These are phyloP conservation scores for Drosophila lowei DNA, from an alignment of 1,140 invertebrate species.

Conservation along the genomic window DNA sequence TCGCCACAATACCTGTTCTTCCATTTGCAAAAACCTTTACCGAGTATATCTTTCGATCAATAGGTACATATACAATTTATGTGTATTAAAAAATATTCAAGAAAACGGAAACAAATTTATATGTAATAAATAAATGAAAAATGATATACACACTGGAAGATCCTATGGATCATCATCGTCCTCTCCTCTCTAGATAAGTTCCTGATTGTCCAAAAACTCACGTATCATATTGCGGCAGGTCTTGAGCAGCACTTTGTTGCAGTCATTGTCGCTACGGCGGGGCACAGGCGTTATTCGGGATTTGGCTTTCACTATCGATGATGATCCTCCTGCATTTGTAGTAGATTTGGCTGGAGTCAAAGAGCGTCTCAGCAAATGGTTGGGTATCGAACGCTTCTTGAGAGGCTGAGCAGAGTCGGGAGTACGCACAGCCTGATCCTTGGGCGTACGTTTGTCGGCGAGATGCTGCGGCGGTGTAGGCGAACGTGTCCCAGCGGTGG, in stretches of 20 bases:
- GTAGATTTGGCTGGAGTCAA: slow-evolving; percentile 37
- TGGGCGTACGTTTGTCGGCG: slow-evolving; percentile 50
- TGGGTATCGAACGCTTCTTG: slow-evolving; percentile 59
- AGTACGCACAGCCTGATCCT: slow-evolving; percentile 40
- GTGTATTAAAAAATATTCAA: slow-evolving; percentile 33
- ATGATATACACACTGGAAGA: slow-evolving; percentile 23
- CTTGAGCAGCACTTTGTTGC: slow-evolving; percentile 56
- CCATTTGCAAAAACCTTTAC: slow-evolving; percentile 63
- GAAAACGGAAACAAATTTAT: slow-evolving; percentile 68
- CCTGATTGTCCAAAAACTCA: slow-evolving; percentile 63
- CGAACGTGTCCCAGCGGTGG: slow-evolving; percentile 10
- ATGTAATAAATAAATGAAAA: slow-evolving; percentile 79
- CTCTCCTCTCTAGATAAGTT: slow-evolving; percentile 28
- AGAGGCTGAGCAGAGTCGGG: slow-evolving; percentile 39
- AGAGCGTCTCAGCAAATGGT: slow-evolving; percentile 43
- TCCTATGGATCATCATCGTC: slow-evolving; percentile 5
- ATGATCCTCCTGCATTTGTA: background rate
- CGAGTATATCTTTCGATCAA: slow-evolving; percentile 51
- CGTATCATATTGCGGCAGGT: slow-evolving; percentile 70
- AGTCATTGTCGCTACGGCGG: background rate
- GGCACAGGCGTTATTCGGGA: slow-evolving; percentile 8
- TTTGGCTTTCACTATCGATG: slow-evolving; percentile 47
- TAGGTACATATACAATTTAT: slow-evolving; percentile 43
- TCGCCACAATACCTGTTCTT: slow-evolving; percentile 80
- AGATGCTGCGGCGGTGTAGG: slow-evolving; percentile 20